Conservation (phyloP, 2,888 invertebrate genomes). For the Hybos culiciformis region DNA sequence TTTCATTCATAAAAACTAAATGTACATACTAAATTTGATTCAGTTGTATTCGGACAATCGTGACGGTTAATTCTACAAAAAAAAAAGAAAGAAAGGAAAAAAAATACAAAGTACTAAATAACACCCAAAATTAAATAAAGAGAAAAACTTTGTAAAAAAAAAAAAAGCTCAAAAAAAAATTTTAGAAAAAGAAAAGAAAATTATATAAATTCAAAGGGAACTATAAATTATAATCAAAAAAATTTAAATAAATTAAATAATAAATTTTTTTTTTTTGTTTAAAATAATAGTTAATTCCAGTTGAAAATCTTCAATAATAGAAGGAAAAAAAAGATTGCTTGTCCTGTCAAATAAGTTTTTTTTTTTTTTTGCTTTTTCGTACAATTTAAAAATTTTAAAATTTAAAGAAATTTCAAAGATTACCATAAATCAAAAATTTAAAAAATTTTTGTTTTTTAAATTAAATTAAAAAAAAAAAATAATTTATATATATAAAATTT, state of each 20-base stretch:
- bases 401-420: no score
- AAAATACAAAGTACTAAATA: background rate
- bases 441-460: no score
- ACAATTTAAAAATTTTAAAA: no score
- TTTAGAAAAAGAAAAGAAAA: background rate
- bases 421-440: no score
- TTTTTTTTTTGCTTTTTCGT: no score
- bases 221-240: background rate
- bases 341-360: no score
- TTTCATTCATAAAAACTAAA: slow-evolving; percentile 39
- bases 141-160: background rate
- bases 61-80: slow-evolving; percentile 27
- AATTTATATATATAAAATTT: no score
- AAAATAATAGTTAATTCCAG: no score
- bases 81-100: background rate
- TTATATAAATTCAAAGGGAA: background rate
- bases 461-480: no score
- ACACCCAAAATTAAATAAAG: background rate
- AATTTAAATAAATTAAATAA: background rate
- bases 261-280: background rate
- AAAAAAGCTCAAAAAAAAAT: background rate
- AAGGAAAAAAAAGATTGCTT: background rate
- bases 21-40: slow-evolving; percentile 36
- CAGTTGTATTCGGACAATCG: slow-evolving; percentile 38
- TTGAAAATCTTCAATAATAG: no score